phyloP scores from a whole-genome alignment of 1,140 invertebrate species.

The Eriosoma lanigerum region DNA sequence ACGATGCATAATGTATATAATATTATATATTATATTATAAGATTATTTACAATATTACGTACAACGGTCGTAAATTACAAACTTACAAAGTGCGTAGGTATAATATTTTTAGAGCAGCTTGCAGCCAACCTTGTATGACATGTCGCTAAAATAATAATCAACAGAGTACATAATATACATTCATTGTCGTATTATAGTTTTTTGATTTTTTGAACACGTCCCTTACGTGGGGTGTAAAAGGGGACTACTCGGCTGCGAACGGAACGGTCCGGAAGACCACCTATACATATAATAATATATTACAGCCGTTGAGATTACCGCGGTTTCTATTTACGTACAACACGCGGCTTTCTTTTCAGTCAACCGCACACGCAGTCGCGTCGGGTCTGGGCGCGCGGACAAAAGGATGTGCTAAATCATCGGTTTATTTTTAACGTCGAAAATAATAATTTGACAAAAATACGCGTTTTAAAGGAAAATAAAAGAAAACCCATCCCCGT shows the following conservation, averaged over 20 bases:
- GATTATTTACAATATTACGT: background rate
- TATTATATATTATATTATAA: background rate
- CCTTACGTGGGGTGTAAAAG: too few relatives aligned
- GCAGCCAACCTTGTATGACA: too few relatives aligned
- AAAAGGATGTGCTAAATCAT: slow-evolving; percentile 42
- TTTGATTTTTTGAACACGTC: too few relatives aligned
- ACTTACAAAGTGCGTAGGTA: background rate
- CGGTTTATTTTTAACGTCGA: slow-evolving; percentile 42
- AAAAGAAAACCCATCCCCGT: slow-evolving; percentile 21
- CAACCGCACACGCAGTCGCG: background rate
- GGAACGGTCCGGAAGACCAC: too few relatives aligned
- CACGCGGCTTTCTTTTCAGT: too few relatives aligned
- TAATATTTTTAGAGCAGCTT: too few relatives aligned
- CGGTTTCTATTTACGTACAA: too few relatives aligned
- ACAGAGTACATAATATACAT: too few relatives aligned
- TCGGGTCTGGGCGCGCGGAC: background rate
- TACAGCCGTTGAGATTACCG: background rate
- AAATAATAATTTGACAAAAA: slow-evolving; percentile 46
- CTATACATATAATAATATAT: too few relatives aligned
- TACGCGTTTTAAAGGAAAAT: background rate
- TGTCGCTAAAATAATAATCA: too few relatives aligned
- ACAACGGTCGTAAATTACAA: background rate
- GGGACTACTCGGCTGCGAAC: too few relatives aligned
- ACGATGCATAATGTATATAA: background rate
- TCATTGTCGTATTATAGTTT: too few relatives aligned